Base-by-base conservation (phyloP, 2,888 invertebrate genomes). In the Rhyacophila evoluta region DNA sequence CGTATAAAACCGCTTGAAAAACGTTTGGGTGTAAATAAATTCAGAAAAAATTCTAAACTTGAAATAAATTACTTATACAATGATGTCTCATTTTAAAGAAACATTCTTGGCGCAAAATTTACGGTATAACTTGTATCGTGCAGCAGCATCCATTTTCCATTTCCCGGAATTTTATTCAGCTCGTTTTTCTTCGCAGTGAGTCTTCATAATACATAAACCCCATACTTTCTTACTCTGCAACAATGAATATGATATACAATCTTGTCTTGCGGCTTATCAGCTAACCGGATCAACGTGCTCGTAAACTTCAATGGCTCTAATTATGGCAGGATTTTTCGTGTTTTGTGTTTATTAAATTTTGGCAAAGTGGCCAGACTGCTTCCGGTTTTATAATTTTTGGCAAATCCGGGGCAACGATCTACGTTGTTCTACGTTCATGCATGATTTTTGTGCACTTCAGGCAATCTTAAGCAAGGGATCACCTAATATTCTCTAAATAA, bases 271-370 rank as follows among this genome's bases (percentile, higher is more conserved):
- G 2, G 1, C 15, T 55, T 55, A 55, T 55, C 55, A 55, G 19
- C 19, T 55, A 55, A 19, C 55, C 69, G 68, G 11, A 77, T 77
- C 77, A 72, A 39, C 38, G 67, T 73, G 75, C 74, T 37, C 75
- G 75, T 67, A 79, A 76, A 75, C 79, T 74, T 79, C 77, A 74
- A 79, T 74, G 77, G 73, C 74, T 79, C 77, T 74, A 79, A 79
- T 79, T 79, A 76, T 74, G 79, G 77, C 11, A 74, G 74, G 55
- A 74, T 77, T 77, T 77, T 77, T 79, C 79, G 70, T 79, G 79
- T 79, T 77, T 75, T 77, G 74, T 72, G 76, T 76, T 79, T 79
- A 79, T 79, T 79, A 76, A 77, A 77, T 76, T 76, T 74, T 28
- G 73, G 73, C 73, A 69, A 19, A 67, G 71, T 55, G 25, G 28